Evolutionary conservation across 2,888 invertebrate genomes (phyloP).

Genomic region (Melikaiella ostensackeni): DNA sequence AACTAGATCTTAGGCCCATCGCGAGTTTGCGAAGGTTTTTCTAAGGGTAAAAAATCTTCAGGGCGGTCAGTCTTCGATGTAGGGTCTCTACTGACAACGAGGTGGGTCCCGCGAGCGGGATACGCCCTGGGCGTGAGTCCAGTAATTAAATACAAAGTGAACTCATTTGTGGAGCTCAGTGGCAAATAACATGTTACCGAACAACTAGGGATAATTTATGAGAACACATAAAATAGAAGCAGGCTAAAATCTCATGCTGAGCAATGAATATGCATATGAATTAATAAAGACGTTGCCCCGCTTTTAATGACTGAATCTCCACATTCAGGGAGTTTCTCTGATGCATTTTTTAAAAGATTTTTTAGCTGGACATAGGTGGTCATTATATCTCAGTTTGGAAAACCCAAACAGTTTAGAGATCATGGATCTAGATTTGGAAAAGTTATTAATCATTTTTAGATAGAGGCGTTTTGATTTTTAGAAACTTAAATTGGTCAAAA

Average conservation of each 20-base stretch:
- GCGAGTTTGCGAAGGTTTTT: constrained; percentile 13
- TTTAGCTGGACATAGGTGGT: constrained; percentile 12
- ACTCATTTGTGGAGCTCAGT: constrained; percentile 74
- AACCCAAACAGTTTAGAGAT: constrained; percentile 1
- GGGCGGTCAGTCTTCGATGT: constrained; percentile 49
- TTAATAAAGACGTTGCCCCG: constrained; percentile 36
- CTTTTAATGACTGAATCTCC: constrained; percentile 8
- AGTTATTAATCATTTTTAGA: neutral
- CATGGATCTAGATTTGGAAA: neutral
- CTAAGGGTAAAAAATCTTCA: constrained; percentile 49
- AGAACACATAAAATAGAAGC: constrained; percentile 13
- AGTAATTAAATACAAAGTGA: constrained; percentile 76
- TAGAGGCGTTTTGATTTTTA: neutral
- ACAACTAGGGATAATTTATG: constrained; percentile 61
- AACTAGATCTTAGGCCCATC: constrained; percentile 44
- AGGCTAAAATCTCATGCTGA: constrained; percentile 32
- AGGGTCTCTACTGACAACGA: constrained; percentile 41
- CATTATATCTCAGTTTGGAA: constrained; percentile 35
- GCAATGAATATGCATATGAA: constrained; percentile 38
- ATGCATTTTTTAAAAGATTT: constrained; percentile 15
- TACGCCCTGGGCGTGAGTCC: constrained; percentile 74
- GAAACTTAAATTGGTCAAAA: neutral
- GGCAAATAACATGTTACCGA: constrained; percentile 74
- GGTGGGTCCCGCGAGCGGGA: constrained; percentile 58
- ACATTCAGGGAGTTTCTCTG: constrained; percentile 4